Conservation (phyloP, 2,888 invertebrate genomes). For the Alloscopus bannaensis region DNA sequence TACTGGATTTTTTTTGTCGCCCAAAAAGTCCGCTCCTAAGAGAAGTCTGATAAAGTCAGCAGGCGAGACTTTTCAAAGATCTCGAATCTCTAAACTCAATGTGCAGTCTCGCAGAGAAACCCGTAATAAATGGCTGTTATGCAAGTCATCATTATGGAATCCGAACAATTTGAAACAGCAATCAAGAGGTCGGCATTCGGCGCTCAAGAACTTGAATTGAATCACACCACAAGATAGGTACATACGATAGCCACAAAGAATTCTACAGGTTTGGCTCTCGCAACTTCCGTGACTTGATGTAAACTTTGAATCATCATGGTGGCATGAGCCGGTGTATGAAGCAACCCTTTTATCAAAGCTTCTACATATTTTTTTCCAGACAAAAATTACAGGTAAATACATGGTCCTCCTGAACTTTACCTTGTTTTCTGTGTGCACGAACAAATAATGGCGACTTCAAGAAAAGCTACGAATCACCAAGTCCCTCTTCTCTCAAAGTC, state of each 20-base stretch:
- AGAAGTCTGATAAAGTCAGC: too few relatives aligned
- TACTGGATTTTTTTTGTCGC: too few relatives aligned
- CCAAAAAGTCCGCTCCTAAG: too few relatives aligned
- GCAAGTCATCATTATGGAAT: constrained; percentile 52
- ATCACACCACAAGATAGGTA: not conserved
- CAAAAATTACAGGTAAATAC: constrained; percentile 9
- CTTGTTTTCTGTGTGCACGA: constrained; percentile 26
- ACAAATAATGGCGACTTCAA: constrained; percentile 20
- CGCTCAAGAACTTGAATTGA: not conserved
- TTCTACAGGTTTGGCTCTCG: not conserved
- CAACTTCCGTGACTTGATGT: not conserved
- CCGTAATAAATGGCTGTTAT: constrained; percentile 15
- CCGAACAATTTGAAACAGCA: constrained; percentile 14
- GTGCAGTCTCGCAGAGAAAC: not conserved
- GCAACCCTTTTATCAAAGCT: not conserved
- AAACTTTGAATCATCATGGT: too few relatives aligned
- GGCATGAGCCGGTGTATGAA: not conserved
- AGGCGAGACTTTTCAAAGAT: constrained; percentile 15
- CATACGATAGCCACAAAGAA: not conserved
- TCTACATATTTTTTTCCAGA: not conserved
- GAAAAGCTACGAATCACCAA: constrained; percentile 37
- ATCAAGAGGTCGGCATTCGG: not conserved
- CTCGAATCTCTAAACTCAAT: not conserved
- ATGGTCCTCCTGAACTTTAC: constrained; percentile 10
- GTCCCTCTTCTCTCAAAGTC: constrained; percentile 3